Base-by-base conservation (phyloP, 2,113 vertebrate genomes). In the Salvelinus alpinus region DNA sequence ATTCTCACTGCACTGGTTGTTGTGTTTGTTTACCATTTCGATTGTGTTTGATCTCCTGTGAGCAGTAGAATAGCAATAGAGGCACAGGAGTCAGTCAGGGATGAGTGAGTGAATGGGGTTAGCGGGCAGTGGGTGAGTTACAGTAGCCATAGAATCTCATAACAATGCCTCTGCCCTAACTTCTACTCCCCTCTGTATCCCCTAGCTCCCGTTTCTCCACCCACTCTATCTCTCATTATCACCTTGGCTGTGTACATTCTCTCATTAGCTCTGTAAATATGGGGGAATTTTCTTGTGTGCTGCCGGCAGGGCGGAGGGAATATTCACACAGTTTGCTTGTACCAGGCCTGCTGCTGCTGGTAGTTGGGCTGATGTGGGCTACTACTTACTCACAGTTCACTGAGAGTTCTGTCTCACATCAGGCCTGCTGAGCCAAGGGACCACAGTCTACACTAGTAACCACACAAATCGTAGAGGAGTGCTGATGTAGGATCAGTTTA, bases 101-200 rank as follows among this genome's bases (percentile, higher is more conserved):
- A 3, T 73, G 79, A 85, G 76, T 73, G 79, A 85, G 78, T 38
- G 38, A 38, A 38, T 74, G 80, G 77, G 48, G 38, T 80, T 81
- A 75, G 78, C 68, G 73, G 72, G 29, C 60, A 34, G 62, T 5
- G 44, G 74, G 71, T 9, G 72, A 73, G 59, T n/a, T n/a, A 20
- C 1, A 8, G 38, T 38, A 38, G 38, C 51, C 4, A 20, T 64
- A 64, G 60, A n/a, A 24, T n/a, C 59, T 62, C 62, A 67, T 78
- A 78, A 83, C 48, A 73, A 80, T 71, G 70, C 77, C 73, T 79
- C 6, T n/a, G 18, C n/a, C 22, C 60, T 0, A 16, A 69, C 64
- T 51, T 48, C 68, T 66, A 81, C 70, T 78, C 66, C n/a, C 25
- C 14, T 54, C 22, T 78, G 57, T 27, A 38, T 38, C 29, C 44